Percentiles rank a stretch among this genome's conserved stretches.
Conservation (phyloP, 2,113 vertebrate genomes). For the Tamias sibiricus region DNA sequence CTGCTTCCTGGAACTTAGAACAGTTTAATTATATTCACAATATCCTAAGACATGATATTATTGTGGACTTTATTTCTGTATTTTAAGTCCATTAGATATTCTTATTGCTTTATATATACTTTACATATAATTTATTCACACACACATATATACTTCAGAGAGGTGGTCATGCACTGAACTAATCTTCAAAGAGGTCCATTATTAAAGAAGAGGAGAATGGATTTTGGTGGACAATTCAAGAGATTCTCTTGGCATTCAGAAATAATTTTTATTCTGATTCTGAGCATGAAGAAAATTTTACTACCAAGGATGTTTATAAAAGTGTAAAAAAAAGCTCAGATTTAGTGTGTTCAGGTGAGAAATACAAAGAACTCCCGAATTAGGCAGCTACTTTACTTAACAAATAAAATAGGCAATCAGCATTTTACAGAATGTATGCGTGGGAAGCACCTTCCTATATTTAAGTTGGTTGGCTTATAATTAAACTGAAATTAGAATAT, state of each 20-base stretch:
- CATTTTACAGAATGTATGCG: background rate
- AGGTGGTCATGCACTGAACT: background rate
- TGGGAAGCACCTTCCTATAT: background rate
- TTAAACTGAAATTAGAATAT: background rate
- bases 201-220: background rate
- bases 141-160: background rate
- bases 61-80: background rate
- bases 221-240: background rate
- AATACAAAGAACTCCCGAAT: background rate
- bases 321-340: background rate
- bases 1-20: background rate
- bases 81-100: background rate
- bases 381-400: background rate
- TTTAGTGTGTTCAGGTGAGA: background rate
- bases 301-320: background rate
- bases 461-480: background rate
- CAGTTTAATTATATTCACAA: background rate
- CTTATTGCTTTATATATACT: background rate
- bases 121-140: too few species aligned
- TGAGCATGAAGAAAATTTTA: conserved; percentile 1
- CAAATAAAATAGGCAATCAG: background rate
- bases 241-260: background rate
- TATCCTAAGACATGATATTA: background rate
- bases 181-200: background rate
- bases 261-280: background rate